Evolutionary conservation across 1,140 invertebrate species (phyloP).

Genomic region (Rhopalosiphum maidis): DNA sequence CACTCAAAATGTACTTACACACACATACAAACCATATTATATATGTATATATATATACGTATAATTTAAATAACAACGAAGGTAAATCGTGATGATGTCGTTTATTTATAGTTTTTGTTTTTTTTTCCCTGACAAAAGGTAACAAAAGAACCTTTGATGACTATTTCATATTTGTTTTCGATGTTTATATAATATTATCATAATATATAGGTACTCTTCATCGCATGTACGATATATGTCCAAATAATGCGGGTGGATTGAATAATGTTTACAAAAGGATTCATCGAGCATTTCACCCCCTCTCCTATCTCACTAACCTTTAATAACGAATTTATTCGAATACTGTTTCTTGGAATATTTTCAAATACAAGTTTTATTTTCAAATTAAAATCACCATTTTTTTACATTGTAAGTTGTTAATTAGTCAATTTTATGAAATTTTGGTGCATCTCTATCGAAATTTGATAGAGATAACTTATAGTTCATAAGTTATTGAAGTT

Average conservation of each 20-base stretch:
- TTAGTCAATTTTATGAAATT: neutral
- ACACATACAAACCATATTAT: neutral
- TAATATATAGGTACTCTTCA: neutral
- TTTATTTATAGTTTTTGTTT: constrained; percentile 11
- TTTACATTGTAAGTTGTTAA: no score
- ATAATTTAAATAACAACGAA: constrained; percentile 14
- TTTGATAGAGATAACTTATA: neutral
- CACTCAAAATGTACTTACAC: neutral
- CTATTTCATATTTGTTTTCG: constrained; percentile 16
- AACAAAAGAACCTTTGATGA: constrained; percentile 16
- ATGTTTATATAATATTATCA: constrained; percentile 12
- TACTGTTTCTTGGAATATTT: neutral
- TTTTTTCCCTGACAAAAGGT: neutral
- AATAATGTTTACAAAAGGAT: constrained; percentile 9
- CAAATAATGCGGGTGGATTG: constrained; percentile 4
- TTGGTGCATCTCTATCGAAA: neutral
- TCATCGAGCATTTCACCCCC: neutral
- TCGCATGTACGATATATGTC: neutral
- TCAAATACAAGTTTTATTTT: neutral
- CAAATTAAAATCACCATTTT: no score
- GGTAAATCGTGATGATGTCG: constrained; percentile 12
- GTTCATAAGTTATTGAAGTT: neutral
- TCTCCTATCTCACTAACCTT: no score
- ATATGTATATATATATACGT: neutral
- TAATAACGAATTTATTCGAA: neutral